Base-by-base conservation (phyloP, 1,140 invertebrate species). In the Rhysida immarginata region DNA sequence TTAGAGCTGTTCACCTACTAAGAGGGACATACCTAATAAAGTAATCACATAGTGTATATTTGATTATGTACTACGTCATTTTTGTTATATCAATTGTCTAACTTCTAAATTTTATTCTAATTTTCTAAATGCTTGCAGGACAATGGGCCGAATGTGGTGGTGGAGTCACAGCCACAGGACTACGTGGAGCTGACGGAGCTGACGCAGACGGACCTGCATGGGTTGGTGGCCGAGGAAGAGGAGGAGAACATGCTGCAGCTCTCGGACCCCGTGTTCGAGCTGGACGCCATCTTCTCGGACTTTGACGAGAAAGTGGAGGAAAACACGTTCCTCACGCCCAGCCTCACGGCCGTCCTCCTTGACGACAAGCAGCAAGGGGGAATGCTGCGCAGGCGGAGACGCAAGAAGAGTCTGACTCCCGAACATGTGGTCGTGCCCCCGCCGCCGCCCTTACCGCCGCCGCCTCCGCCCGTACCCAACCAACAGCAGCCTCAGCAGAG, bases 241-340 rank as follows among this genome's bases (percentile, higher is more conserved):
- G 79, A 81, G 60, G 77, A 81, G 16, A 81, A 83, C 52, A 77
- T 84, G 54, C 81, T 82, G 60, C 80, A 83, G 61, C 69, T 84
- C 13, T 16, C 16, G 8, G 80, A 82, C 57, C 77, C 79, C 2
- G 77, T 76, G 2, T 81, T 82, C 63, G 72, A 74, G 60, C 61
- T 76, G 26, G 74, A 75, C 27, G 67, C 71, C 55, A 74, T 76
- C 48, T 69, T 73, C 25, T 67, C 67, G 45, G 74, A 71, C 53
- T 70, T 74, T 58, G 70, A 69, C 41, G 65, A 67, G 25, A 65
- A 68, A 55, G 61, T 65, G 64, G 68, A 69, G 57, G 68, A 70
- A 54, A 64, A 62, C 53, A 51, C 21, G 3, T 56, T 56, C 24
- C 24, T 56, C 3, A 51, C 26, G 3, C 45, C 55, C 2, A 42